Evolutionary conservation across 1,140 invertebrate species (phyloP), one percentile per base, ranked within the genome.

Genomic region (Brachionus asplanchnoidis): DNA sequence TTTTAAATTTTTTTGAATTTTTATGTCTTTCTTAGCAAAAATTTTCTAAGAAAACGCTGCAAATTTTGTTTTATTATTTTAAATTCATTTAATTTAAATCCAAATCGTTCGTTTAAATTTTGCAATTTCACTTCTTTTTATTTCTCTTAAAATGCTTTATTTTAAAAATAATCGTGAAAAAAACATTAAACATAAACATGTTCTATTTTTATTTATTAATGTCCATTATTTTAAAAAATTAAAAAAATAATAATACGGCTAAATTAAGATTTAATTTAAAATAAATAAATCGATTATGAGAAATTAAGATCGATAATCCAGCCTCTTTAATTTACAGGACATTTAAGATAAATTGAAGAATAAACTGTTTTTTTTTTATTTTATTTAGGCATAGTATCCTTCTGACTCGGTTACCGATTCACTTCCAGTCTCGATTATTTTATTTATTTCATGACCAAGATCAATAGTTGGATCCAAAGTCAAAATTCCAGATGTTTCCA

Each of bases 391-490:
- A 36, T 82, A 82, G 17, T 82, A 82, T 23, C 53, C 79, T 40
- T 82, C 79, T 12, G 79, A 44, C 23, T 82, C 79, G n/a, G 50
- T 65, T 9, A 42, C 53, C 3, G 32, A 40, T n/a, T 68, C 79
- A 65, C 65, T 42, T 32, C 53, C 50, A 40, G 42, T 44, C 32
- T 68, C 79, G 20, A 60, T 82, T n/a, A 68, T 42, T 65, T 82
- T 82, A 23, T 40, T 82, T 36, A 77, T 82, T 65, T 65, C 53
- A 82, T 32, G 20, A 2, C 79, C 42, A 14, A 60, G 17, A 23
- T 65, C 79, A 32, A 46, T 65, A n/a, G 79, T 65, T 28, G 79
- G 79, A 23, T 82, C 79, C n/a, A 82, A 11, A 42, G 79, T 65
- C n/a, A 82, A 28, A 26, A 82, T 44, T 14, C 36, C 65, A 14